phyloP scores from a whole-genome alignment of 2,888 invertebrate species.

The Xestia ashworthii region DNA sequence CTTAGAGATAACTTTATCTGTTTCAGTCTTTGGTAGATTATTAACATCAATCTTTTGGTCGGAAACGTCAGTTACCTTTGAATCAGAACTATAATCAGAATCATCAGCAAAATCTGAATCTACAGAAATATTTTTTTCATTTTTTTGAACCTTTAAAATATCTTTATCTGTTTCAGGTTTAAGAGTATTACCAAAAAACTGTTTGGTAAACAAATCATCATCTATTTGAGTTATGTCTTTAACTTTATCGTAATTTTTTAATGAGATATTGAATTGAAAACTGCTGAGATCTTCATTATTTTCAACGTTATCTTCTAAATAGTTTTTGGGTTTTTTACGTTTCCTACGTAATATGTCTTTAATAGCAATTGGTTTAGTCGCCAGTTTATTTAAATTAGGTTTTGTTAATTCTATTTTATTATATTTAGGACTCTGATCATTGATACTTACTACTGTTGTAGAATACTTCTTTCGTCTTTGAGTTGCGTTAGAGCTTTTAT shows the following conservation, averaged over 20 bases:
- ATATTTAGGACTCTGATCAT: background rate
- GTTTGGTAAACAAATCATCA: background rate
- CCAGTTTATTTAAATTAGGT: slow-evolving; percentile 5
- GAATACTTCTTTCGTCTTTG: background rate
- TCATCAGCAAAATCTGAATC: too few species aligned
- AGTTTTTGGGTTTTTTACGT: background rate
- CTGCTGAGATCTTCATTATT: background rate
- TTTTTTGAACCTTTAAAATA: background rate
- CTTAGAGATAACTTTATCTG: background rate
- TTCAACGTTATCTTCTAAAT: background rate
- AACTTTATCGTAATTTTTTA: background rate
- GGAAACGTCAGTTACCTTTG: background rate
- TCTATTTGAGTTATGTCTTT: background rate
- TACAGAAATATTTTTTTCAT: too few species aligned
- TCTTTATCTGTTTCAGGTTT: background rate
- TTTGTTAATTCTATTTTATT: background rate
- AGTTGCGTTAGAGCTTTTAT: background rate
- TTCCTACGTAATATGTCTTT: background rate
- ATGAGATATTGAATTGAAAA: background rate
- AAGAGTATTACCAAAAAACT: background rate
- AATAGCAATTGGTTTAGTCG: background rate
- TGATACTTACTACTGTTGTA: background rate
- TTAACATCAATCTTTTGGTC: background rate
- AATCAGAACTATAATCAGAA: too few species aligned
- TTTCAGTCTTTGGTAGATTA: background rate